Conservation (phyloP, 2,797 vertebrate species). For the Gadopsis bispinosus region DNA sequence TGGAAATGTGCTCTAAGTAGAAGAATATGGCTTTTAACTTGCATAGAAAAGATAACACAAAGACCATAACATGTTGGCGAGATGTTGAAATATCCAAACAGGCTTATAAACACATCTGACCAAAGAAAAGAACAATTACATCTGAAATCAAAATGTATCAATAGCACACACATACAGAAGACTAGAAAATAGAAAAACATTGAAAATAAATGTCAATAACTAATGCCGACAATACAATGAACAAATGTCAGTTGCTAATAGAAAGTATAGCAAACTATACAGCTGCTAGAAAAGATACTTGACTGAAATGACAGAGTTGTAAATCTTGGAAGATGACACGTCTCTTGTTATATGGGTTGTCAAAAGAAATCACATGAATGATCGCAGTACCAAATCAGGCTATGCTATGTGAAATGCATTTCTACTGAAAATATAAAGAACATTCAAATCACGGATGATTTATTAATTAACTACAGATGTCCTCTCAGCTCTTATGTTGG, state of each 20-base stretch:
- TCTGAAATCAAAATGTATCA: too few species aligned
- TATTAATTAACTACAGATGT: not conserved
- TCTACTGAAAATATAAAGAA: not conserved
- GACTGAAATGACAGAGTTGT: not conserved
- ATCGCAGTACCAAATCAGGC: not conserved
- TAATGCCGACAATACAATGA: not conserved
- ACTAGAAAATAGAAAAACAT: not conserved
- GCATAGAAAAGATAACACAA: too few species aligned
- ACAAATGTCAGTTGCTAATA: not conserved
- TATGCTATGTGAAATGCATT: too few species aligned
- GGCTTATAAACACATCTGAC: too few species aligned
- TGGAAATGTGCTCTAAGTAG: not conserved
- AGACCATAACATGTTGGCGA: not conserved
- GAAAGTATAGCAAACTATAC: not conserved
- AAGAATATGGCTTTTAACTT: not conserved
- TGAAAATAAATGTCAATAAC: not conserved
- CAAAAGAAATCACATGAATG: too few species aligned
- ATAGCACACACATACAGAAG: not conserved
- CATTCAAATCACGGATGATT: not conserved
- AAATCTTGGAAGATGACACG: too few species aligned
- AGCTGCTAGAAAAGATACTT: not conserved
- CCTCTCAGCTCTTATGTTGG: not conserved
- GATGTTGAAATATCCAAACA: not conserved
- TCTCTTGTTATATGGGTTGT: too few species aligned
- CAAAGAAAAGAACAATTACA: too few species aligned